phyloP scores from a whole-genome alignment of 2,797 vertebrate genomes.

The Gallinago solitaria region DNA sequence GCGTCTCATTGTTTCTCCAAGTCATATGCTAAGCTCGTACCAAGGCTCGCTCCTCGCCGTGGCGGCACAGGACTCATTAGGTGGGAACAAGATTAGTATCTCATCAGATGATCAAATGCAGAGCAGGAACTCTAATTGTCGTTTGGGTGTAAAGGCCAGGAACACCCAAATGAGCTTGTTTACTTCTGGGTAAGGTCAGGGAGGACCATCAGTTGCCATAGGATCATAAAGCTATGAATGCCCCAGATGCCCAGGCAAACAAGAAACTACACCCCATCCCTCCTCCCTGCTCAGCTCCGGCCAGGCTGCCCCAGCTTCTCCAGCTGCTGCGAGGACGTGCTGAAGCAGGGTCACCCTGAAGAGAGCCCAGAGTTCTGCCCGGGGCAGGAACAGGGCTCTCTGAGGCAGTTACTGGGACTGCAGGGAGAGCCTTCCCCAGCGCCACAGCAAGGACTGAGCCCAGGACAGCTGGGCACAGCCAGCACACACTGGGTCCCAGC shows the following conservation, averaged over 20 bases:
- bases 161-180: neutral
- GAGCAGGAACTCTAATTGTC: neutral
- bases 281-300: neutral
- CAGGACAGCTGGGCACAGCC: rapidly evolving
- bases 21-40: neutral
- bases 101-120: neutral
- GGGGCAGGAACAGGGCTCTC: rapidly evolving
- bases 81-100: neutral
- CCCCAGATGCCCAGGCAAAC: neutral
- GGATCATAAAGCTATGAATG: neutral
- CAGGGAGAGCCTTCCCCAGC: too few relatives aligned
- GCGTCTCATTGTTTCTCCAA: neutral
- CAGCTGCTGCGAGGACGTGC: rapidly evolving
- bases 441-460: neutral
- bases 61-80: neutral
- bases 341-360: neutral
- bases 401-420: neutral
- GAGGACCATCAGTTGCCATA: neutral
- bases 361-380: neutral
- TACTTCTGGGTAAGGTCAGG: neutral
- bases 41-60: neutral
- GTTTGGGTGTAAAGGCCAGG: rapidly evolving
- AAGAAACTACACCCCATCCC: neutral
- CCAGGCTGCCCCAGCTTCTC: neutral
- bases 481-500: neutral